Base-by-base conservation (phyloP, 2,797 vertebrate genomes). In the Ibycter americanus region DNA sequence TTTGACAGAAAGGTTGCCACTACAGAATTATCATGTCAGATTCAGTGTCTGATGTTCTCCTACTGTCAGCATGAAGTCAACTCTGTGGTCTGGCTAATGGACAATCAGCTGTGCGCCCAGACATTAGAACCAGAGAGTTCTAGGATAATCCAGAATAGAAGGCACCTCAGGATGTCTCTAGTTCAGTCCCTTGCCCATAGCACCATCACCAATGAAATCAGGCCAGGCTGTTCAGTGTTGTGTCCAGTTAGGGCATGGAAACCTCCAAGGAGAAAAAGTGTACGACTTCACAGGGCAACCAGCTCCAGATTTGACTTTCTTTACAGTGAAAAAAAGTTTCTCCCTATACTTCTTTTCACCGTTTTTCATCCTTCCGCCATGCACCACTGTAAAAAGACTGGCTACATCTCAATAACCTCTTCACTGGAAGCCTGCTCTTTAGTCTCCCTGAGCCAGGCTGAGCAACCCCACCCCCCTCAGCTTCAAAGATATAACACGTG, bases 51-150 rank as follows among this genome's bases (percentile, higher is more conserved):
- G 26, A 25, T 23, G 21, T 62, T 55, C 18, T 79, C 16, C 23
- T 70, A 1, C n/a, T 58, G 16, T 51, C 55, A 89, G 6, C 0
- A 0, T 34, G 23, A 77, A 84, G 38, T 4, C 56, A 78, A 0
- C 34, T 59, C 32, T 70, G 32, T 26, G 56, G 15, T 46, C 47
- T 62, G 38, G 29, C 5, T 70, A 74, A 8, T 0, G 67, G 29
- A 34, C 27, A 63, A 40, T 16, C 29, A 84, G 6, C 36, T n/a
- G 8, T 19, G 19, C n/a, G 22, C 17, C 29, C 34, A 86, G 36
- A 68, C 5, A 21, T 17, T 17, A 79, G 20, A 77, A 32, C 29
- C 22, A 42, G 11, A 68, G 26, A 68, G 18, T 58, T 25, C 19
- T 23, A 25, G 27, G 25, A 51, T 14, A 83, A 58, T 27, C 62